A percentile compares a stretch with the other conserved stretches of the same genome.
Evolutionary conservation across 2,113 vertebrate species (phyloP).

Genomic region (Malurus cyaneus): DNA sequence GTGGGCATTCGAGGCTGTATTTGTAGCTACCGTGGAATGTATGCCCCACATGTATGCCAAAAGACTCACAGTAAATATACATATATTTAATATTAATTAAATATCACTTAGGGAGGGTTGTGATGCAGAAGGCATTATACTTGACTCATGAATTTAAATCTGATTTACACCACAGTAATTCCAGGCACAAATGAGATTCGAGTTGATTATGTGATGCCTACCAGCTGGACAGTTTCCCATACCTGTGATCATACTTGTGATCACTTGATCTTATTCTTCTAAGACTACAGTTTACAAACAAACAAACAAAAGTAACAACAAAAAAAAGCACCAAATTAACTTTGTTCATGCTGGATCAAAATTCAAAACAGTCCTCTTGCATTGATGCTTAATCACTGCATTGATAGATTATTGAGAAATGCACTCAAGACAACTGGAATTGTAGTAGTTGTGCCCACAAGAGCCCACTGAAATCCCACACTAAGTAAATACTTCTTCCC

Average conservation of each 20-base stretch:
- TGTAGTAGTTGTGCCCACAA: not conserved
- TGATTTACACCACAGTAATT: constrained; percentile 16
- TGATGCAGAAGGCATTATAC: not conserved
- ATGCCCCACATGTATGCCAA: not conserved
- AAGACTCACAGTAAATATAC: not conserved
- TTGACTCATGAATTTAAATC: not conserved
- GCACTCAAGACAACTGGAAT: not conserved
- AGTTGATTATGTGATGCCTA: not conserved
- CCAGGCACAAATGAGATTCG: not conserved
- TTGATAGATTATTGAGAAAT: not conserved
- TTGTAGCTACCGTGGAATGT: not conserved
- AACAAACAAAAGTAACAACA: not conserved
- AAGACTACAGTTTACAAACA: not conserved
- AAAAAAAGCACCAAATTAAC: fast-evolving
- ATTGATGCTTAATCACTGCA: not conserved
- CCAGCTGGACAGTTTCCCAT: not conserved
- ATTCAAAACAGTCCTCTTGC: not conserved
- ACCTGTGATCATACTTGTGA: not conserved
- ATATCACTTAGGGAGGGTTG: not conserved
- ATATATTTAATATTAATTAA: not conserved
- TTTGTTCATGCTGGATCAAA: not conserved
- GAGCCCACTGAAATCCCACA: not conserved
- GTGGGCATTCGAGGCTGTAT: not conserved
- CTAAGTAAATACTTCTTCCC: not conserved
- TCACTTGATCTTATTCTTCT: not conserved